Percentiles rank a stretch among this genome's conserved stretches.
These are phyloP conservation scores for Trypoxylus dichotomus DNA, from an alignment of 1,140 invertebrate species.

Conservation along the genomic window DNA sequence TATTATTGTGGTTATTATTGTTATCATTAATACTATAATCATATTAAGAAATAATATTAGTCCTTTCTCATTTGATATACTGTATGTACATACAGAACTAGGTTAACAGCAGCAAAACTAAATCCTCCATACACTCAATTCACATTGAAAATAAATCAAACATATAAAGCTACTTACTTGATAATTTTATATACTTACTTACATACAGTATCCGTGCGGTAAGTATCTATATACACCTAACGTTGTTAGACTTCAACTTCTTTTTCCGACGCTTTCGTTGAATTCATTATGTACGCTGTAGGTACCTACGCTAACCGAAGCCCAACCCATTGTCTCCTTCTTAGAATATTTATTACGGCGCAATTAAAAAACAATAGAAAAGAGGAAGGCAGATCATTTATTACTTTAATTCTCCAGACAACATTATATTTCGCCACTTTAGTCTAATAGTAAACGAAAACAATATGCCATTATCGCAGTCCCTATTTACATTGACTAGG, in stretches of 20 bases:
- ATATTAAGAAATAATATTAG: no score
- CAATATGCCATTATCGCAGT: neutral
- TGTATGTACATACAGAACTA: no score
- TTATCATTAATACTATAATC: no score
- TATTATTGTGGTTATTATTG: no score
- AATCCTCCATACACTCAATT: no score
- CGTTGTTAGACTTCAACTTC: neutral
- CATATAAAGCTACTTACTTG: no score
- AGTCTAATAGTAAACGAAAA: neutral
- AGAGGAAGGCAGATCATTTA: neutral
- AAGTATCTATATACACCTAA: no score
- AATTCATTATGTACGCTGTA: neutral
- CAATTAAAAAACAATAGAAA: slow-evolving; percentile 8
- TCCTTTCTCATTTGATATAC: no score
- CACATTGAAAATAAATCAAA: no score
- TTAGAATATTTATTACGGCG: neutral
- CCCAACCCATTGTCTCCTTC: neutral
- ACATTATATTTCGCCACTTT: neutral
- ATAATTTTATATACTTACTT: no score
- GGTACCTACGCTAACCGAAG: neutral
- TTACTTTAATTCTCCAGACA: neutral
- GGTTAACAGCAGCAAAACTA: no score
- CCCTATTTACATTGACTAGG: neutral
- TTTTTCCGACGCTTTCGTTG: neutral
- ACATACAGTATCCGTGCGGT: no score